Conservation (phyloP, 1,140 invertebrate genomes). For the Oryctes rhinoceros region DNA sequence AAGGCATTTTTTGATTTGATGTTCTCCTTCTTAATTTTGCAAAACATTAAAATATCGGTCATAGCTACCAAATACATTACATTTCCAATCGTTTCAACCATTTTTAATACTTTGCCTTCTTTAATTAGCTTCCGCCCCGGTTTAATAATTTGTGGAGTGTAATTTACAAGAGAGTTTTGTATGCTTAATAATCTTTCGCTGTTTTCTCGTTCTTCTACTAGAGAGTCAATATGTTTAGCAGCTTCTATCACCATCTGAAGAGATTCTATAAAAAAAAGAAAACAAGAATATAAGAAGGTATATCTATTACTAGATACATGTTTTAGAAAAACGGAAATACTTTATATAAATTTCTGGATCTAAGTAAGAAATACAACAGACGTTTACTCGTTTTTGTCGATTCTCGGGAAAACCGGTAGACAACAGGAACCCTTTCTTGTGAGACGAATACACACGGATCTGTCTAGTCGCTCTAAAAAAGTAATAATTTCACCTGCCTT, state of each 20-base stretch:
- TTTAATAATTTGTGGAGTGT: constrained; percentile 71
- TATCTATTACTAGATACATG: too few relatives aligned
- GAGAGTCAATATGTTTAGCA: constrained; percentile 74
- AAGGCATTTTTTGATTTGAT: constrained; percentile 60
- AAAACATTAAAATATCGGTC: constrained; percentile 71
- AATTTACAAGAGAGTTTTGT: constrained; percentile 69
- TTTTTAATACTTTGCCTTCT: constrained; percentile 75
- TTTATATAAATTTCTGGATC: too few relatives aligned
- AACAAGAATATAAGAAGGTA: too few relatives aligned
- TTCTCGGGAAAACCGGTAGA: too few relatives aligned
- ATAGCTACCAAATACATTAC: constrained; percentile 65
- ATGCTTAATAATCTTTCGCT: constrained; percentile 73
- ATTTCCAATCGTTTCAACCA: constrained; percentile 62
- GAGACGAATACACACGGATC: too few relatives aligned
- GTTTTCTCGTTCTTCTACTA: constrained; percentile 77
- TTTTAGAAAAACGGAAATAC: too few relatives aligned
- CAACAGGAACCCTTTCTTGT: too few relatives aligned
- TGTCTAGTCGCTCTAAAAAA: too few relatives aligned
- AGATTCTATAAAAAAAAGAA: constrained; percentile 64
- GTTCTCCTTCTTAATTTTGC: constrained; percentile 64
- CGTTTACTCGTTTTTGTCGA: too few relatives aligned
- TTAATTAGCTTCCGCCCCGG: constrained; percentile 75
- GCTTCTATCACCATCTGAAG: constrained; percentile 73
- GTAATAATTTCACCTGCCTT: too few relatives aligned
- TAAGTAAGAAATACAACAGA: too few relatives aligned